Evolutionary conservation across 2,888 invertebrate species (phyloP), one percentile per base, ranked within the genome.

Genomic region (Cenopis cana): DNA sequence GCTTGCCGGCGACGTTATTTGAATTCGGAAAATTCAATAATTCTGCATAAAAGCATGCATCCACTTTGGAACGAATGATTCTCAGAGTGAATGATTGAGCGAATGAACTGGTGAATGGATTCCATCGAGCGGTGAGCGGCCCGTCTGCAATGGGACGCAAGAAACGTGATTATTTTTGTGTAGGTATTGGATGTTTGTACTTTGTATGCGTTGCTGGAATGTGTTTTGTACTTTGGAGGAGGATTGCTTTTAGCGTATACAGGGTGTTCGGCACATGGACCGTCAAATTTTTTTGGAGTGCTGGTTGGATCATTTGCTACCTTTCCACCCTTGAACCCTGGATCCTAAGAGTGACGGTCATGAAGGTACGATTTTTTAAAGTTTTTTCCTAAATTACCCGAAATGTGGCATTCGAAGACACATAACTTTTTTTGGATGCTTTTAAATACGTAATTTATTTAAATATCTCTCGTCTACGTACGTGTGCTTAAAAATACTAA

Each of bases 31-130:
- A 88, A 88, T 86, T 88, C 87, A 88, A 89, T 89, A 89, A 86
- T 86, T 87, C 83, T 86, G 87, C 87, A 87, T 88, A 87, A 87
- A 88, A 85, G 81, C 82, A 77, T 88, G 88, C 88, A 88, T 83
- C 85, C 81, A 85, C 84, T 87, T 81, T 76, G 82, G 79, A 82
- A 29, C 33, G 65, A 56, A 66, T 66, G 65, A 66, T 56, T 66
- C 64, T 49, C 78, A 75, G 79, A 79, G 78, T 86, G 85, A 88
- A 83, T 85, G 86, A 88, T 86, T 85, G 88, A 83, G 82, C 80
- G 88, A 85, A 82, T 85, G 86, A 83, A 77, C 81, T 80, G 81
- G 75, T 84, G 86, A 86, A 87, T 85, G 81, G 85, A 80, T 81
- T 83, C 82, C 82, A 81, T 85, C 83, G 69, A 79, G 77, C 81